Base-by-base conservation (phyloP, 2,888 invertebrate species). In the Apantesis nais region DNA sequence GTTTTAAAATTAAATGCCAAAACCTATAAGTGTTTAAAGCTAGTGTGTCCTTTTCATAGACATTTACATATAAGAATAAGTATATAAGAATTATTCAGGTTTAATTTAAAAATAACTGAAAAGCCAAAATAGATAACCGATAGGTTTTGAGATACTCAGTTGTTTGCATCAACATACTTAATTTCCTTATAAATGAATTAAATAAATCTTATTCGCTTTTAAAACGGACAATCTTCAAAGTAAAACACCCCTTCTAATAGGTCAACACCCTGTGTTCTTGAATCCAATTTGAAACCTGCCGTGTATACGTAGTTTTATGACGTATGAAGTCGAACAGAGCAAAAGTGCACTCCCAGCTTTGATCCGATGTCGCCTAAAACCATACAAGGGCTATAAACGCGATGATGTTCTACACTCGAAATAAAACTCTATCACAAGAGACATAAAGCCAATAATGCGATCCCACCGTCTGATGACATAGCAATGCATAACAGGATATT, bases 401-500 rank as follows among this genome's bases (percentile, higher is more conserved):
- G 29, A 58, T 7, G 58, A 29, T 29, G n/a, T 1, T 16, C 1
- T 11, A 11, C 71, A 63, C 31, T 44, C 41, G 34, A 72, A 69
- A 72, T 60, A 41, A 25, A 67, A 75, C 73, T 70, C 64, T 79
- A 77, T 65, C 22, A 19, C 25, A 14, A 39, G n/a, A 8, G 1
- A 0, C 8, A 61, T 70, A 77, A 70, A 68, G 73, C 74, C 48
- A 58, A 63, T 66, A 66, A n/a, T 68, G 62, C 22, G 70, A 66
- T 63, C 65, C 4, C 58, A 37, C 2, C 0, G 0, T 7, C n/a
- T 68, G 78, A 83, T 80, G 74, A 76, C 78, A 76, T 78, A 82
- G 78, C 79, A 83, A 76, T 82, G 82, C 82, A 82, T 78, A 76
- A 74, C 88, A 86, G 92, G 90, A 91, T 91, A 91, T 90, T 88